phyloP scores from a whole-genome alignment of 2,888 invertebrate species.

The Heliconius erato region DNA sequence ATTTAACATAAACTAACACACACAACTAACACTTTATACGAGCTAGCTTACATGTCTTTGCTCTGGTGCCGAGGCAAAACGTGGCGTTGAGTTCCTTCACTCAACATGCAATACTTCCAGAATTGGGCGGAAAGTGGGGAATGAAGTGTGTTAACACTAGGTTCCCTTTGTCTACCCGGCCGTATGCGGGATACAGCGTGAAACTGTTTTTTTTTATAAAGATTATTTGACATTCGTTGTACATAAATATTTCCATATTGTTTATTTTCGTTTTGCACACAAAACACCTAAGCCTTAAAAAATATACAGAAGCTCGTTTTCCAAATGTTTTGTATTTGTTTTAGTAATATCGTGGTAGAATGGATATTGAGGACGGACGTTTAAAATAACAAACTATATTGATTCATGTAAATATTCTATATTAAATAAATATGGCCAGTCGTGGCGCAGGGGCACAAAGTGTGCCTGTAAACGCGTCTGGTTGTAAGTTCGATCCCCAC shows the following conservation, averaged over 20 bases:
- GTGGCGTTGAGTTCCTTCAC: too few species aligned
- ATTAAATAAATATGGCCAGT: not conserved
- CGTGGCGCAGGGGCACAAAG: not conserved
- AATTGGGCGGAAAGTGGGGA: too few species aligned
- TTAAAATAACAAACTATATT: conserved; percentile 5
- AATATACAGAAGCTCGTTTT: not conserved
- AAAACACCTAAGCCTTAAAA: not conserved
- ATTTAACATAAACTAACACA: too few species aligned
- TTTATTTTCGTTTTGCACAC: not conserved
- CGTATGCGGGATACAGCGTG: not conserved
- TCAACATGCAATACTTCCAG: too few species aligned
- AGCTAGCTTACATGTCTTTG: too few species aligned
- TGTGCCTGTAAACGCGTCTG: not conserved
- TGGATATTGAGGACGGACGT: not conserved
- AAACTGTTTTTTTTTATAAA: not conserved
- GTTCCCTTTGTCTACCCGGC: not conserved
- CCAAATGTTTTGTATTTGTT: not conserved
- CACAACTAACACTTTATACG: too few species aligned
- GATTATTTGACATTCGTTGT: not conserved
- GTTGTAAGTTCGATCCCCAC: not conserved
- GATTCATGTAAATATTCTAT: not conserved
- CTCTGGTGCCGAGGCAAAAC: too few species aligned
- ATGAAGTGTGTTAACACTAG: too few species aligned
- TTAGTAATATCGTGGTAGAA: conserved; percentile 12
- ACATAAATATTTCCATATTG: not conserved